Base-by-base conservation (phyloP, 64 coral and sea anemone genomes). In the Anthopleura sola region DNA sequence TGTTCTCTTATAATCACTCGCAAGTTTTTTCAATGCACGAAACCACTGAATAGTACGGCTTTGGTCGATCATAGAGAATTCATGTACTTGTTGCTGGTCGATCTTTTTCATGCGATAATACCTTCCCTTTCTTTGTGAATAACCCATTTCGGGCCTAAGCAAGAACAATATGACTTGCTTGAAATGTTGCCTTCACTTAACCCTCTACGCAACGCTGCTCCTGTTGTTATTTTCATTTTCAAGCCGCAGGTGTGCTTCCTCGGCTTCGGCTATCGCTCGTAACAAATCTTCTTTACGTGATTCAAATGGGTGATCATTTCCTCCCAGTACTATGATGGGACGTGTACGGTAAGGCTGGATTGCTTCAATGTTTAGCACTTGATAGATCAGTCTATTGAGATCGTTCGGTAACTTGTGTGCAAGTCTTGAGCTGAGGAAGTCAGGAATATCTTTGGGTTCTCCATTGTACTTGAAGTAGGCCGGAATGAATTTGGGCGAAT, bases 281-380 rank as follows among this genome's bases (percentile, higher is more conserved):
- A 88, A 51, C 36, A 97, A 81, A 75, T 88, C 83, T 37, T 90
- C 80, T 83, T 97, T 97, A 16, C 60, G 85, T 36, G 81, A 78
- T 46, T 97, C 90, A 75, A 87, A 97, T 13, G 94, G 90, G 28
- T 95, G 93, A 50, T 78, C 83, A 51, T 89, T 81, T 6, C 94
- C 94, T 16, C 94, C 94, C 60, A 97, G 83, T 10, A 97, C 87
- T 4, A 86, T 64, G 31, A 97, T 90, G 71, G 87, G 87, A 1
- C 85, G 87, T 8, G 87, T 82, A 13, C 90, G 87, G 34, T 89
- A 82, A 18, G 94, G 94, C 58, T 97, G 94, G 83, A 92, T 92
- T 19, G 83, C 77, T 51, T 97, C 94, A 21, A 97, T 92, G 48
- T 93, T 97, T 6, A 97, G 87, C 62, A 97, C 75, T 10, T 92